Evolutionary conservation across 2,888 invertebrate species (phyloP).

Genomic region (Marronus borbonicus): DNA sequence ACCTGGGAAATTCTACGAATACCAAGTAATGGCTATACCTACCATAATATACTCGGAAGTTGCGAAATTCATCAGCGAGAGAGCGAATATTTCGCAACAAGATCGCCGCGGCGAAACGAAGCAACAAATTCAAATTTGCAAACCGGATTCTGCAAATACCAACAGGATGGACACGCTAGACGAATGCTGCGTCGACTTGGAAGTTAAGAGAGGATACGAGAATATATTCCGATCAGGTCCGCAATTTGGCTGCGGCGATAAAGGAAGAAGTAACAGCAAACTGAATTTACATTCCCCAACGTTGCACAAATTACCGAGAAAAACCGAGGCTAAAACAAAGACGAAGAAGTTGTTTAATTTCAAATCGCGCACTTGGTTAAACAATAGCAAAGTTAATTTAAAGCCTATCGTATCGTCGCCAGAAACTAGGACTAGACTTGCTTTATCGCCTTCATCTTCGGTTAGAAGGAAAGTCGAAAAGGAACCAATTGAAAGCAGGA

Average conservation of each 20-base stretch:
- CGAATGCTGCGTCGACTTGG: not conserved
- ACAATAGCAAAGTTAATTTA: not conserved
- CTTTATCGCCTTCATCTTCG: not conserved
- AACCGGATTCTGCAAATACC: not conserved
- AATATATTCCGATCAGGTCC: not conserved
- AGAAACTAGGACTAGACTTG: not conserved
- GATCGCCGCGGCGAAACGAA: not conserved
- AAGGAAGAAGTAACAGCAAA: not conserved
- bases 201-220: conserved; percentile 4
- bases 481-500: not conserved
- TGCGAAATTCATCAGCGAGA: not conserved
- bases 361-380: not conserved
- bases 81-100: not conserved
- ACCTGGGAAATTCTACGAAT: not conserved
- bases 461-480: not conserved
- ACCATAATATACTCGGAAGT: not conserved
- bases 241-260: conserved; percentile 5
- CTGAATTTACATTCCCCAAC: not conserved
- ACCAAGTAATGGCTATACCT: conserved; percentile 18
- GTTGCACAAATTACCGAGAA: not conserved
- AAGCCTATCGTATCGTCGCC: conserved; percentile 19
- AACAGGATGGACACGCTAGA: not conserved
- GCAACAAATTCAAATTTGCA: not conserved
- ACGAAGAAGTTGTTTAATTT: not conserved
- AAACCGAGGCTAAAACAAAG: not conserved